Base-by-base conservation (phyloP, 2,888 invertebrate genomes). In the Harmothoe impar region DNA sequence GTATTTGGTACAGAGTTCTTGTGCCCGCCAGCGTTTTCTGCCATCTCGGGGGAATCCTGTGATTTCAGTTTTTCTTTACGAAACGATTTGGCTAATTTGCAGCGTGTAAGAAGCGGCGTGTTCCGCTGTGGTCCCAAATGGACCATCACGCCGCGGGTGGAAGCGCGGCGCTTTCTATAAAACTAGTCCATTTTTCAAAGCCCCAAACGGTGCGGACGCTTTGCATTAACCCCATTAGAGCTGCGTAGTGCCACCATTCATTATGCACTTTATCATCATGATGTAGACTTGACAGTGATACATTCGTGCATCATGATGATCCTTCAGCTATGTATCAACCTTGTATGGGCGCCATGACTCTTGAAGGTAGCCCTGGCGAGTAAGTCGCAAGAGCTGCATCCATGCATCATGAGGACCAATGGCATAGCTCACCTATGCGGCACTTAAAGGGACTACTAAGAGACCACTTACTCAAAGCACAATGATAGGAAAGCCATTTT, bases 381-480 rank as follows among this genome's bases (percentile, higher is more conserved):
- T n/a, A n/a, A n/a, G n/a, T n/a, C n/a, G n/a, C n/a, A n/a, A n/a
- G n/a, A n/a, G n/a, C n/a, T n/a, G n/a, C n/a, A n/a, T n/a, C n/a
- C n/a, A n/a, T n/a, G n/a, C n/a, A n/a, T n/a, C n/a, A n/a, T n/a
- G n/a, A n/a, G n/a, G n/a, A n/a, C n/a, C n/a, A n/a, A n/a, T n/a
- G n/a, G n/a, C n/a, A n/a, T n/a, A n/a, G n/a, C n/a, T n/a, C n/a
- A n/a, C n/a, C n/a, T n/a, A n/a, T n/a, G n/a, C n/a, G n/a, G n/a
- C n/a, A n/a, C n/a, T n/a, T n/a, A n/a, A n/a, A 62, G 20, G 7
- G 0, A n/a, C 62, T 62, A 5, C n/a, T 62, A 15, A 62, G 15
- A 62, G 62, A 15, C 62, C 62, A 62, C 62, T 62, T 62, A 62
- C 62, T 62, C 62, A 20, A n/a, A 62, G 62, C 43, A 62, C 62